Percentiles rank a stretch among this genome's conserved stretches.
Evolutionary conservation across 2,888 invertebrate species (phyloP).

Genomic region (Sesia bembeciformis): DNA sequence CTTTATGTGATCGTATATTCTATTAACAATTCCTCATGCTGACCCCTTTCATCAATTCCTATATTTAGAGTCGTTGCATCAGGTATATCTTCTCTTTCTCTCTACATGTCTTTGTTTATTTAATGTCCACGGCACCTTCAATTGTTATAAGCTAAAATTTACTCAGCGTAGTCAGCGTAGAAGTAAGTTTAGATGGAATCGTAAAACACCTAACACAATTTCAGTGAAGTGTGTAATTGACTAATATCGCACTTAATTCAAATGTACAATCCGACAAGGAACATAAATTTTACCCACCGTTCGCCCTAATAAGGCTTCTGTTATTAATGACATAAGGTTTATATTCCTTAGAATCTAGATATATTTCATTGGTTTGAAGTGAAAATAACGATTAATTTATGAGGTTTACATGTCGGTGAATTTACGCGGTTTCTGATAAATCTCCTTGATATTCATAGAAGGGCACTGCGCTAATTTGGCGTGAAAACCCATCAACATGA

Average conservation of each 20-base stretch:
- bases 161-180: no score
- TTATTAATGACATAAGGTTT: constrained; percentile 7
- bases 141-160: no score
- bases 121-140: no score
- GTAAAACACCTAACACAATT: no score
- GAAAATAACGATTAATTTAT: constrained; percentile 49
- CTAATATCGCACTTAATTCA: constrained; percentile 26
- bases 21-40: no score
- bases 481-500: constrained; percentile 11
- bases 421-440: constrained; percentile 36
- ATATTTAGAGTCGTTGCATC: no score
- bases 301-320: constrained; percentile 16
- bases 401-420: constrained; percentile 31
- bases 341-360: constrained; percentile 12
- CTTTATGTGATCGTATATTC: no score
- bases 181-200: no score
- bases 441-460: constrained; percentile 19
- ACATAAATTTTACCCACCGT: constrained; percentile 11
- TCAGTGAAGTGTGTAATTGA: constrained; percentile 11
- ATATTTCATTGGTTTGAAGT: constrained; percentile 19
- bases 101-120: no score
- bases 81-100: no score
- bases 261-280: constrained; percentile 8
- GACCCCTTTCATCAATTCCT: no score
- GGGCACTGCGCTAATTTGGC: constrained; percentile 18